Evolutionary conservation across 2,113 vertebrate species (phyloP).

Genomic region (Mandrillus leucophaeus): DNA sequence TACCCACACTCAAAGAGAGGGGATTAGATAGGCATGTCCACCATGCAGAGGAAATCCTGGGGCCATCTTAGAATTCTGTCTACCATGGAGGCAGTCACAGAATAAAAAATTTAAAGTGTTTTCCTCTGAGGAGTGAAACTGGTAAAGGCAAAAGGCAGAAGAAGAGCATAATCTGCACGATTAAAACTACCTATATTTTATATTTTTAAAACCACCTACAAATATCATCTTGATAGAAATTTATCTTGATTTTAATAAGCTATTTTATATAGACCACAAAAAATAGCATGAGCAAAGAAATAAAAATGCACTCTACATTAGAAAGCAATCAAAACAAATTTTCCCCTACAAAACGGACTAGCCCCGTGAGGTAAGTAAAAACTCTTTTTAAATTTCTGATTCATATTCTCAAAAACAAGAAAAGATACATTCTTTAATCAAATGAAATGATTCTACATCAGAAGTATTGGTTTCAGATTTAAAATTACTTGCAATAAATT

Average conservation of each 20-base stretch:
- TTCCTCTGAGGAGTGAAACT: not conserved
- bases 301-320: not conserved
- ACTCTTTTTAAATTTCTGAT: not conserved
- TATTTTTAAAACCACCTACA: not conserved
- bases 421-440: not conserved
- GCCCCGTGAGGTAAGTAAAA: not conserved
- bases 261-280: not conserved
- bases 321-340: not conserved
- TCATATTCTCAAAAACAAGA: not conserved
- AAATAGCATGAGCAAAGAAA: not conserved
- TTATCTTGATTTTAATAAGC: not conserved
- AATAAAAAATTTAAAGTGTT: not conserved
- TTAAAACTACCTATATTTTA: not conserved
- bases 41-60: not conserved
- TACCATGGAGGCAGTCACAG: not conserved
- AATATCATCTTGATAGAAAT: not conserved
- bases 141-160: not conserved
- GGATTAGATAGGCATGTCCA: not conserved
- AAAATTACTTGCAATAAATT: not conserved
- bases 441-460: not conserved
- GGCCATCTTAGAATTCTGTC: not conserved
- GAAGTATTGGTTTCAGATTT: not conserved
- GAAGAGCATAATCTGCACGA: not conserved
- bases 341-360: not conserved
- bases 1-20: not conserved